phyloP scores from a whole-genome alignment of 2,888 invertebrate genomes.

The Phyllotreta cruciferae region DNA sequence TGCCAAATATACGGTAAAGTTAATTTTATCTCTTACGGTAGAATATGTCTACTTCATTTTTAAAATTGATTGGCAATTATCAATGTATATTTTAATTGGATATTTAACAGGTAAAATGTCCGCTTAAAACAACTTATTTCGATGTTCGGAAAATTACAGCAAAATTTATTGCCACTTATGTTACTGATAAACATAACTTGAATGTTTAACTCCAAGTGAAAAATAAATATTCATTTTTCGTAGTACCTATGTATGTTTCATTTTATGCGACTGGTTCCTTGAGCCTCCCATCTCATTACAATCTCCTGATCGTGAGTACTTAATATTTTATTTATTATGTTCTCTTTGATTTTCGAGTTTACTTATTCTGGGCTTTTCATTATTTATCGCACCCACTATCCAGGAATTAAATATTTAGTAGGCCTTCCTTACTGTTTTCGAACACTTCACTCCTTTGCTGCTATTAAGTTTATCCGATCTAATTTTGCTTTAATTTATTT shows the following conservation, averaged over 20 bases:
- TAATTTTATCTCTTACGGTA: conserved; percentile 14
- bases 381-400: no score
- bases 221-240: neutral
- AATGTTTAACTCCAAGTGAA: conserved; percentile 3
- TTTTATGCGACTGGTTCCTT: no score
- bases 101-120: conserved; percentile 4
- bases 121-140: conserved; percentile 1
- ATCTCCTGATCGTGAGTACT: no score
- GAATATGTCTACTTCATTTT: conserved; percentile 5
- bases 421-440: no score
- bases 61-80: conserved; percentile 14
- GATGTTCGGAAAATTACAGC: conserved; percentile 3
- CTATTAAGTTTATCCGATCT: no score
- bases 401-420: no score
- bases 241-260: neutral
- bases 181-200: conserved; percentile 8
- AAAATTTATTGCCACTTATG: conserved; percentile 3
- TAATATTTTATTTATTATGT: no score
- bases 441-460: no score
- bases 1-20: conserved; percentile 19
- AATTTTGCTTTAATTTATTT: no score
- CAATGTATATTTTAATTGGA: conserved; percentile 12
- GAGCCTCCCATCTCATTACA: no score
- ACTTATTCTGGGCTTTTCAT: no score
- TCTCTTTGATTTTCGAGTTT: no score